Evolutionary conservation across 2,888 invertebrate species (phyloP), one percentile per base, ranked within the genome.

Genomic region (Atethmia centrago): DNA sequence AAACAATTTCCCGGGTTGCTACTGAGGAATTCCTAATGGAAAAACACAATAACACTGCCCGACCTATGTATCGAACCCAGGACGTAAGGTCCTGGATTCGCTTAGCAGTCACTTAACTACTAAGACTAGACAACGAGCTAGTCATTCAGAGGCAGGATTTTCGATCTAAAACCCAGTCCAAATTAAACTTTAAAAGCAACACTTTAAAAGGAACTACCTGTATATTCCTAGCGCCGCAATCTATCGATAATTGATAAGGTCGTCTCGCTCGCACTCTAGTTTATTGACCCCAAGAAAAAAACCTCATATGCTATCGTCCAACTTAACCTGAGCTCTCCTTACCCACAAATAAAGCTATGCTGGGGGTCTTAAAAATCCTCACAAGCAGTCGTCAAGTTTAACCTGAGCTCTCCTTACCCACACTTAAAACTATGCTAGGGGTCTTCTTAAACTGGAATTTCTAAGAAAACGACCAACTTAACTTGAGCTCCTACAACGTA

Each of bases 181-280:
- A 64, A 53, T 25, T 10, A 74, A 55, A 31, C 16, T 47, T 51
- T 19, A 55, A 79, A 66, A 36, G 14, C 19, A 56, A 61, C n/a
- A 28, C 4, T 42, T 53, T 16, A 70, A 73, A 70, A 59, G 0
- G 2, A 72, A 82, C 93, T 92, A 0, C 89, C 89, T 88, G 89
- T 94, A 89, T 84, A 84, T 79, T 82, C 84, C 90, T 76, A 77
- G 74, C 66, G 70, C 88, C 89, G 88, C 90, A 88, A 89, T 85
- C 87, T 83, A 92, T 92, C 91, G 91, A 93, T 95, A 95, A 94
- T 93, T 94, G 93, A 94, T 94, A 94, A 93, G 92, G 92, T 92
- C 90, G 90, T 93, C 93, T 92, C 93, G 73, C 94, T 93, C 93
- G 87, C 93, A 90, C 91, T 84, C 84, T 75, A 90, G 95, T 94